Evolutionary conservation across 2,113 vertebrate genomes (phyloP).

Genomic region (Oceanites oceanicus): DNA sequence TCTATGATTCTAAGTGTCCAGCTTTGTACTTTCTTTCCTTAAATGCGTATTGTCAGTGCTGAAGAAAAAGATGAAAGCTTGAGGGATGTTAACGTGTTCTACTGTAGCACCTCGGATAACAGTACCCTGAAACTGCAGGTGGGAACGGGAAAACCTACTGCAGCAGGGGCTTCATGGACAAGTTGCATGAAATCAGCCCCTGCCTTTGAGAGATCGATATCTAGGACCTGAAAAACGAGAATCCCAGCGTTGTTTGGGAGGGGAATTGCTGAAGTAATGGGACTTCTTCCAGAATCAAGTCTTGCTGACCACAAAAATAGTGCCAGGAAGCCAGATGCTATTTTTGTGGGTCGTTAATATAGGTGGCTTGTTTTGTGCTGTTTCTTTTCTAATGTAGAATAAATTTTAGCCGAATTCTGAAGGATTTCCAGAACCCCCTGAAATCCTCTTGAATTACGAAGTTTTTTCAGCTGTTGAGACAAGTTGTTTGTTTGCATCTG

Average conservation of each 20-base stretch:
- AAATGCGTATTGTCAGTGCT: neutral
- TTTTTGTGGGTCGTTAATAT: neutral
- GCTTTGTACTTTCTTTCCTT: neutral
- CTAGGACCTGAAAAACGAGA: neutral
- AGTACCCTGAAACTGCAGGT: neutral
- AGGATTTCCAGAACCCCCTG: neutral
- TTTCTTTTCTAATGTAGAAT: neutral
- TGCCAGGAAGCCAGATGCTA: neutral
- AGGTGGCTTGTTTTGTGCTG: neutral
- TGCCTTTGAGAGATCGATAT: neutral
- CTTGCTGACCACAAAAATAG: neutral
- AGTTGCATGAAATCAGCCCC: neutral
- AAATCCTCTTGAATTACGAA: neutral
- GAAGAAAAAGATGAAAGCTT: neutral
- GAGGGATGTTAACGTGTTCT: neutral
- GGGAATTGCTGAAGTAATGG: neutral
- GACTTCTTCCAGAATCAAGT: neutral
- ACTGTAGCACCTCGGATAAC: neutral
- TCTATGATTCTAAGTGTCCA: neutral
- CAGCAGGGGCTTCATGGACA: neutral
- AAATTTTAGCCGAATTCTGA: neutral
- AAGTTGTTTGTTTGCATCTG: neutral
- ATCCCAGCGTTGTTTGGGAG: neutral
- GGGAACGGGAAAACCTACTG: neutral
- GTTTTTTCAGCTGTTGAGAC: neutral